Percentiles rank a stretch among this genome's conserved stretches.
Evolutionary conservation across 2,797 vertebrate species (phyloP).

Genomic region (Harpagifer antarcticus): DNA sequence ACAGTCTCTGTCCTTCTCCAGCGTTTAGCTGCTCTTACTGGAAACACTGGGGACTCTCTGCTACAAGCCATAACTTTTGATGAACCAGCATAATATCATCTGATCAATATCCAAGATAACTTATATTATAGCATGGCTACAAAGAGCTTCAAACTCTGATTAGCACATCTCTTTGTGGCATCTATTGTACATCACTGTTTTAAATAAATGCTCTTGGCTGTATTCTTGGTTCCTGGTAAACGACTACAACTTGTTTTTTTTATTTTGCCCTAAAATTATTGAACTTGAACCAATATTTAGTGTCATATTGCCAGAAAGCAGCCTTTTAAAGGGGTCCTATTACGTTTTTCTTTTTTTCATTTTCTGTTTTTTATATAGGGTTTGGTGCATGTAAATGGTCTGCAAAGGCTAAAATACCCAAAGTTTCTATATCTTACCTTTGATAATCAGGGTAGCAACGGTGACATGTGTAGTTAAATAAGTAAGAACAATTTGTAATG

Average conservation of each 20-base stretch:
- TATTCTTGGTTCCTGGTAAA: background rate
- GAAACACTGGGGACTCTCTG: conserved; percentile 18
- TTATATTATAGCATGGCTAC: background rate
- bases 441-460: background rate
- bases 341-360: no score
- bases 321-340: background rate
- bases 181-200: background rate
- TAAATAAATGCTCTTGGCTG: background rate
- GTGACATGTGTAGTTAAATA: no score
- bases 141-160: background rate
- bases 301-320: background rate
- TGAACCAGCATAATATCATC: conserved; percentile 5
- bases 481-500: no score
- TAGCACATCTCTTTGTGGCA: background rate
- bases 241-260: background rate
- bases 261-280: no score
- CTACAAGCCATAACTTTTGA: background rate
- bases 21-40: conserved; percentile 23
- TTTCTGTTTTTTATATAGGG: no score
- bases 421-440: no score
- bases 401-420: no score
- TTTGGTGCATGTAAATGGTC: no score
- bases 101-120: background rate
- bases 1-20: conserved; percentile 49
- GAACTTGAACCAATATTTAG: background rate